Base-by-base conservation (phyloP, 1,140 invertebrate genomes). In the Sycophaga agraensis region DNA sequence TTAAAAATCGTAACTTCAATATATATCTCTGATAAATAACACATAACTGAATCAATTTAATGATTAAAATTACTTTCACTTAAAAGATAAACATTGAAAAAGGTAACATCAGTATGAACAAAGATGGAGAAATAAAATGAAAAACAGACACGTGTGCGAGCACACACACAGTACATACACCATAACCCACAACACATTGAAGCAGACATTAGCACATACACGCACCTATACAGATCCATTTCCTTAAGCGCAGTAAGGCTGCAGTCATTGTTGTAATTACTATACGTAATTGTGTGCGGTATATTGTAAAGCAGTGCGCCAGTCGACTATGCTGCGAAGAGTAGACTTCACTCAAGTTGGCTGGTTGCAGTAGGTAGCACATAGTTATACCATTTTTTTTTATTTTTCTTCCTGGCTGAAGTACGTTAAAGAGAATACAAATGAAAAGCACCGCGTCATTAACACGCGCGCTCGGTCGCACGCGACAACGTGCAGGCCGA, bases 271-370 rank as follows among this genome's bases (percentile, higher is more conserved):
- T 51, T 45, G 35, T 62, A 56, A 48, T 56, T 56, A 50, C 45
- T 42, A n/a, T n/a, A 56, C 40, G 42, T 61, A 65, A 65, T 64
- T 57, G 57, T 42, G 51, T 61, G 61, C 31, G 37, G 37, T 62
- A 56, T 49, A 34, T 17, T 56, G 34, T 58, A 49, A n/a, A 40
- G 28, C 37, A 48, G n/a, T 12, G 45, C 45, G 45, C 45, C 37
- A 66, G 54, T 65, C 64, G 50, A 69, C 53, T 56, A 63, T 66
- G 60, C 64, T 64, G 42, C 68, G 55, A 63, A 67, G 9, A 11
- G 59, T 58, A 60, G 64, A 68, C 64, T 67, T 60, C 59, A 65
- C 46, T 64, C 37, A 64, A 69, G 45, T 63, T 66, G 61, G 45
- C 40, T 42, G 51, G 49, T 50, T 60, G 57, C 54, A 67, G 51